These are phyloP conservation scores for Pyrgus malvae DNA, from an alignment of 2,888 invertebrate species.

Conservation along the genomic window DNA sequence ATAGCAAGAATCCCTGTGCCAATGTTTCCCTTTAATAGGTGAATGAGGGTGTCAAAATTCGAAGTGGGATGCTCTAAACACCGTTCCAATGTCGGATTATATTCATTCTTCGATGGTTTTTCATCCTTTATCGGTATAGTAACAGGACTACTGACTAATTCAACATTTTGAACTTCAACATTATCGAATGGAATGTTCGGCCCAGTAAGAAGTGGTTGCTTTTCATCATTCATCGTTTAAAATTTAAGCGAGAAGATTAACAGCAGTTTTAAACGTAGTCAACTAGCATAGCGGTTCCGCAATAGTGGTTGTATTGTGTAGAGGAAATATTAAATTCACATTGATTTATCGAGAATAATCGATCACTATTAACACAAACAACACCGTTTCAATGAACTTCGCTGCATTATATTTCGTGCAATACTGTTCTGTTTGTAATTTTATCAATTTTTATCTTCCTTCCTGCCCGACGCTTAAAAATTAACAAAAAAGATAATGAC, in stretches of 20 bases:
- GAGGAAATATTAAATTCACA: too few species aligned
- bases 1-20: slow-evolving; percentile 98
- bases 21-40: slow-evolving; percentile 87
- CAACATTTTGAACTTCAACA: slow-evolving; percentile 59
- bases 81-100: slow-evolving; percentile 85
- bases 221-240: slow-evolving; percentile 84
- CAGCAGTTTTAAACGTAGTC: too few species aligned
- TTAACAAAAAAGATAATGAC: too few species aligned
- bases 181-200: slow-evolving; percentile 60
- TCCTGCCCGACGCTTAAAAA: too few species aligned
- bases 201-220: slow-evolving; percentile 84
- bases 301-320: background rate
- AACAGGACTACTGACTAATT: slow-evolving; percentile 52
- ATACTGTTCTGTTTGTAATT: too few species aligned
- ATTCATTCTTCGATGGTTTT: slow-evolving; percentile 57
- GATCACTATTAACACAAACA: too few species aligned
- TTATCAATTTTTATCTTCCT: too few species aligned
- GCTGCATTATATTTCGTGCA: too few species aligned
- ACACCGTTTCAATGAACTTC: too few species aligned
- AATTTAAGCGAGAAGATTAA: slow-evolving; percentile 11
- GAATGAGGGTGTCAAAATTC: slow-evolving; percentile 89
- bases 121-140: slow-evolving; percentile 45
- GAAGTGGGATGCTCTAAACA: slow-evolving; percentile 90
- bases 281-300: background rate
- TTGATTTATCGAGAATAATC: too few species aligned